These are phyloP conservation scores for Meliscaeva auricollis DNA, from an alignment of 2,888 invertebrate species.

Conservation along the genomic window DNA sequence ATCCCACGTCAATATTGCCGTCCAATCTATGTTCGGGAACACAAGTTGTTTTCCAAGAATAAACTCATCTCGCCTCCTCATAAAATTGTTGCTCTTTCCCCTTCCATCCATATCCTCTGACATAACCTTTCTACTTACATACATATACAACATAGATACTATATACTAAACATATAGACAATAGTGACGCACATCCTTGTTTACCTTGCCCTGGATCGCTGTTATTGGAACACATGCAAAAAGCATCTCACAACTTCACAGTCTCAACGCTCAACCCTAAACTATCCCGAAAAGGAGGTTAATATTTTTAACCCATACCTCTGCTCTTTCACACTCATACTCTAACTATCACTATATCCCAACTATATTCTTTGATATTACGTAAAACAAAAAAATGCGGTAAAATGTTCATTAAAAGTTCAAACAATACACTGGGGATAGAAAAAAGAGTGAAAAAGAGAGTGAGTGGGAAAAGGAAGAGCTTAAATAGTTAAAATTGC, in stretches of 20 bases:
- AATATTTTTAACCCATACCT: background rate
- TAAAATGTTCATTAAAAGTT: constrained; percentile 69
- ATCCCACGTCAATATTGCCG: constrained; percentile 8
- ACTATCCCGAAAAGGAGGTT: constrained; percentile 3
- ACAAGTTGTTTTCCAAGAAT: background rate
- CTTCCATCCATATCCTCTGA: background rate
- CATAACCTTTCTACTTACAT: constrained; percentile 27
- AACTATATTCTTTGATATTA: constrained; percentile 17
- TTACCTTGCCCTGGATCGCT: constrained; percentile 51
- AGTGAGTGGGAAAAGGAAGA: background rate
- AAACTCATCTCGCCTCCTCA: background rate
- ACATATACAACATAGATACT: background rate
- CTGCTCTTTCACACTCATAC: background rate
- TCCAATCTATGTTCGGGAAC: background rate
- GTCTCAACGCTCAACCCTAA: background rate
- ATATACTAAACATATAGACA: background rate
- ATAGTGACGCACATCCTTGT: constrained; percentile 57
- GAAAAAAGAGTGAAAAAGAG: no score
- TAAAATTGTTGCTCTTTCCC: background rate
- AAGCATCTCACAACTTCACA: constrained; percentile 1
- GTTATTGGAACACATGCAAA: constrained; percentile 8
- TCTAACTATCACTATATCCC: background rate
- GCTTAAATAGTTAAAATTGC: constrained; percentile 46
- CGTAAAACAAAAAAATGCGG: constrained; percentile 33
- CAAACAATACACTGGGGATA: constrained; percentile 47